A percentile compares a stretch with the other conserved stretches of the same genome.
These are phyloP conservation scores for Drosophila atripex DNA, from an alignment of 2,888 invertebrate species.

Conservation along the genomic window DNA sequence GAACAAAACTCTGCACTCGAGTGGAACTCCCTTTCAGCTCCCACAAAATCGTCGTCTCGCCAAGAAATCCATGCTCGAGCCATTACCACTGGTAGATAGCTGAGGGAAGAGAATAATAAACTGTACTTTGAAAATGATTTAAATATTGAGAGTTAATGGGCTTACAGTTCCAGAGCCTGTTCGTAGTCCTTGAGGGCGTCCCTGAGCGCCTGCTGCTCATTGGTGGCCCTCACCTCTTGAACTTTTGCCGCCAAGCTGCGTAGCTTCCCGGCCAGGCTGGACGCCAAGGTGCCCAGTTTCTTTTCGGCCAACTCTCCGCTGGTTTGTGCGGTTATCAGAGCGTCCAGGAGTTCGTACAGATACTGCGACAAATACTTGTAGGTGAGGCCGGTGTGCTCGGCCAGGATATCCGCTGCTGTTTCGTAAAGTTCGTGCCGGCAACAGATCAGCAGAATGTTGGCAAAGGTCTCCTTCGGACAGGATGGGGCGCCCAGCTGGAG, in stretches of 20 bases:
- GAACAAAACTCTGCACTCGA: conserved; percentile 99
- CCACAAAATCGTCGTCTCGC: conserved; percentile 97
- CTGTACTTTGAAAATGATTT: neutral
- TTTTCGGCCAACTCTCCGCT: conserved; percentile 97
- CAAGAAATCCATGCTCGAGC: conserved; percentile 99
- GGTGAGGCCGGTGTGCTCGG: conserved; percentile 98
- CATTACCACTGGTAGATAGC: conserved; percentile 99
- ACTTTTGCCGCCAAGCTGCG: conserved; percentile 97
- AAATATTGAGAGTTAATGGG: neutral
- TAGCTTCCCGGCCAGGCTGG: conserved; percentile 94
- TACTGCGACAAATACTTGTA: conserved; percentile 97
- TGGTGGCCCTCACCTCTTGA: conserved; percentile 94
- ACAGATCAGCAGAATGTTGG: conserved; percentile 96
- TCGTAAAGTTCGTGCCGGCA: conserved; percentile 99
- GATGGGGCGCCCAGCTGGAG: conserved; percentile 93
- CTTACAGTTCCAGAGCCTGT: conserved; percentile 90
- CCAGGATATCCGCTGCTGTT: conserved; percentile 98
- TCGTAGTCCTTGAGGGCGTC: conserved; percentile 95
- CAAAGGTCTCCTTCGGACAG: conserved; percentile 98
- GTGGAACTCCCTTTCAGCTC: conserved; percentile 98
- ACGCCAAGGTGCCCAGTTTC: conserved; percentile 97
- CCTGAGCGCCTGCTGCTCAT: conserved; percentile 94
- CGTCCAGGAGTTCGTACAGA: conserved; percentile 97
- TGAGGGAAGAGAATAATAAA: conserved; percentile 65
- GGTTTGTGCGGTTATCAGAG: conserved; percentile 98